Evolutionary conservation across 2,888 invertebrate genomes (phyloP).

Genomic region (Amphipyra tragopoginis): DNA sequence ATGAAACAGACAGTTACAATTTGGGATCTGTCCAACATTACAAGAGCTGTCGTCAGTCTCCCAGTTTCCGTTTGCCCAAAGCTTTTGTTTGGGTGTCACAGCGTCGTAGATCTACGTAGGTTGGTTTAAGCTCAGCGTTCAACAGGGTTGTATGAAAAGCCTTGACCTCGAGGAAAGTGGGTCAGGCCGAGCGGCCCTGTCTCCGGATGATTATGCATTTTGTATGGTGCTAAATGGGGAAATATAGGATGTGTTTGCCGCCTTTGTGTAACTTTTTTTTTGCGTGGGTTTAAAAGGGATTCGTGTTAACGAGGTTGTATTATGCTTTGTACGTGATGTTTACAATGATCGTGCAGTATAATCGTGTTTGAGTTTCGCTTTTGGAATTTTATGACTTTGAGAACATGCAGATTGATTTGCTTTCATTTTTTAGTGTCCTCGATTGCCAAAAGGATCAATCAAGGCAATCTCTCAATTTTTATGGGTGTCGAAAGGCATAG

Average conservation of each 20-base stretch:
- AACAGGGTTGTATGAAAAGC: conserved; percentile 60
- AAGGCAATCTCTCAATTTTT: too few relatives aligned
- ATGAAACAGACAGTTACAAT: conserved; percentile 57
- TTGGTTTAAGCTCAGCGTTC: conserved; percentile 52
- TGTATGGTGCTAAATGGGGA: conserved; percentile 65
- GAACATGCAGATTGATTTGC: background rate
- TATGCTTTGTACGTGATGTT: conserved; percentile 49
- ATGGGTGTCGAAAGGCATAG: too few relatives aligned
- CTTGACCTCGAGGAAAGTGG: conserved; percentile 71
- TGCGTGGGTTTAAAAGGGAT: conserved; percentile 33
- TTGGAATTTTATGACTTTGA: background rate
- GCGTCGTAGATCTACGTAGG: conserved; percentile 49
- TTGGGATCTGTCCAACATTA: conserved; percentile 57
- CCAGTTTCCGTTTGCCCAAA: conserved; percentile 57
- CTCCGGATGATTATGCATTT: conserved; percentile 71
- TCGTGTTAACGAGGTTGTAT: conserved; percentile 40
- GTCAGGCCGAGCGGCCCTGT: conserved; percentile 63
- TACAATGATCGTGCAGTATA: conserved; percentile 10
- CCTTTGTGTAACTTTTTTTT: conserved; percentile 43
- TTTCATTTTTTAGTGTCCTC: background rate
- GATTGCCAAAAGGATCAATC: background rate
- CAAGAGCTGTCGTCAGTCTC: conserved; percentile 56
- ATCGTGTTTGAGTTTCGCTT: conserved; percentile 13
- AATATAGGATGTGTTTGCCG: conserved; percentile 51
- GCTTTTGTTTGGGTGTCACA: conserved; percentile 61